Evolutionary conservation across 2,113 vertebrate genomes (phyloP).

Genomic region (Columbina picui): DNA sequence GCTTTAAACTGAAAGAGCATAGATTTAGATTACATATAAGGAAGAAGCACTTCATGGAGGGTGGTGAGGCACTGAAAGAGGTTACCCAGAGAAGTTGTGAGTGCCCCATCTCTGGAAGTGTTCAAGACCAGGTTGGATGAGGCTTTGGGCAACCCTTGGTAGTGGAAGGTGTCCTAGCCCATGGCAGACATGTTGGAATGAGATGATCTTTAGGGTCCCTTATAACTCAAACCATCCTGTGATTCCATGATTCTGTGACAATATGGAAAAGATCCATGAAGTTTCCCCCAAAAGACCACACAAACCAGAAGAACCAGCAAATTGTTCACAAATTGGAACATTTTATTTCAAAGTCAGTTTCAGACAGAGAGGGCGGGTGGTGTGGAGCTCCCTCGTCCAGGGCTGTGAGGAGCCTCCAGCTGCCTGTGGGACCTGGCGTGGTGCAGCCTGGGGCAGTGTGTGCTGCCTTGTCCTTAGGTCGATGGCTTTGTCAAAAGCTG

Average conservation of each 20-base stretch:
- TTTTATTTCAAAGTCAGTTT: no score
- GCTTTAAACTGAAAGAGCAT: neutral
- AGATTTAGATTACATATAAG: neutral
- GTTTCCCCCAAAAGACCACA: neutral
- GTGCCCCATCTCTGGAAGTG: neutral
- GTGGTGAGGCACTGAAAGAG: neutral
- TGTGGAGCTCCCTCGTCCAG: no score
- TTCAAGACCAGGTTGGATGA: neutral
- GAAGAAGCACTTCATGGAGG: neutral
- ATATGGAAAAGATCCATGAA: neutral
- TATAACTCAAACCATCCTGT: neutral
- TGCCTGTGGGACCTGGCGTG: no score
- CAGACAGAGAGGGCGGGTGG: no score
- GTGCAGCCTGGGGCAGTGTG: no score
- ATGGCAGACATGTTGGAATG: neutral
- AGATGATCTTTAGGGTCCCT: neutral
- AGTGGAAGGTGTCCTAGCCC: neutral
- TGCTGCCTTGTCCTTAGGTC: no score
- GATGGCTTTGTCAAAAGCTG: neutral
- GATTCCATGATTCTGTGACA: neutral
- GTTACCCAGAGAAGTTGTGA: neutral
- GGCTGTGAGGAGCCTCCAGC: no score
- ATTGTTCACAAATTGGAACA: no score
- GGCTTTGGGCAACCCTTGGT: no score
- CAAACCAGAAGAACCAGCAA: neutral